Percentiles rank a stretch among this genome's conserved stretches.
phyloP scores from a whole-genome alignment of 2,797 vertebrate species.

The Squalus acanthias region DNA sequence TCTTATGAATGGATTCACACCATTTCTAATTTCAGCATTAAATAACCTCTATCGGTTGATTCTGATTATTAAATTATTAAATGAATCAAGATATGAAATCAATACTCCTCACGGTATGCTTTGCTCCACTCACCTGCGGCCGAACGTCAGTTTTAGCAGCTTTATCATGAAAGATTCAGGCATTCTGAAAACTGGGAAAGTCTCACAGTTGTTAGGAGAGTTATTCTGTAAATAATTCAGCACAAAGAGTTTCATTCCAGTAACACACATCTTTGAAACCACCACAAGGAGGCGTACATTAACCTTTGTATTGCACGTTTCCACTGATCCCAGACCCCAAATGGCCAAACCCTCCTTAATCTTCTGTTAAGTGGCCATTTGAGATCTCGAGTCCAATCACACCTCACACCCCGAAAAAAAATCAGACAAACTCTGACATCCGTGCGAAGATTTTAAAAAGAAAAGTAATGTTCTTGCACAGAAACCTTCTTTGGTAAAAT shows the following conservation, averaged over 20 bases:
- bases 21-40: background rate
- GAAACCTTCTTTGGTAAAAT: background rate
- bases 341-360: background rate
- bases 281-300: background rate
- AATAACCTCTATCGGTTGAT: background rate
- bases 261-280: background rate
- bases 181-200: background rate
- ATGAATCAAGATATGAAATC: background rate
- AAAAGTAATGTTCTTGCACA: background rate
- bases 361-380: background rate
- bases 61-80: background rate
- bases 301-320: background rate
- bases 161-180: background rate
- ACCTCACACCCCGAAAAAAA: too few relatives aligned
- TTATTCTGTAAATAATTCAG: background rate
- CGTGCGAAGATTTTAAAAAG: background rate
- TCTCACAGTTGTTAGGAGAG: background rate
- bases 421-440: background rate
- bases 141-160: too few relatives aligned
- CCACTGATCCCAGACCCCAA: background rate
- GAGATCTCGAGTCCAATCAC: background rate
- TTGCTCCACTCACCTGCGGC: background rate
- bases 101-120: background rate
- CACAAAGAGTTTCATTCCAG: background rate
- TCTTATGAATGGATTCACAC: background rate